Percentiles rank a stretch among this genome's conserved stretches.
Conservation (phyloP, 2,888 invertebrate species). For the Linnaemya vulpina region DNA sequence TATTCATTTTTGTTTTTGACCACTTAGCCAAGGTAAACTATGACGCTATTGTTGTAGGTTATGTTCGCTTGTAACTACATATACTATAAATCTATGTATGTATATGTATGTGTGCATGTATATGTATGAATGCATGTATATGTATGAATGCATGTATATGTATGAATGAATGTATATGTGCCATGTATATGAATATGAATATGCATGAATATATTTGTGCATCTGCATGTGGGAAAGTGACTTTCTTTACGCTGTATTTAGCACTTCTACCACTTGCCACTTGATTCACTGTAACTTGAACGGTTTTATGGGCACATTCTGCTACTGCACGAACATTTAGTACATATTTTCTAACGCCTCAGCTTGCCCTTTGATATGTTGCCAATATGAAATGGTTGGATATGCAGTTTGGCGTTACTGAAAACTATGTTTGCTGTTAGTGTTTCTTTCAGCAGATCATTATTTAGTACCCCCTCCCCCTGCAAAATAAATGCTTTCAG, state of each 20-base stretch:
- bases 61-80: slow-evolving; percentile 5
- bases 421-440: neutral
- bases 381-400: neutral
- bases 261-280: neutral
- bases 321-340: too few species aligned
- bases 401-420: neutral
- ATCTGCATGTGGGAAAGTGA: neutral
- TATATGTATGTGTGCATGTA: neutral
- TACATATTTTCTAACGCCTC: too few species aligned
- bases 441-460: neutral
- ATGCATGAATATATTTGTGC: neutral
- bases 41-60: slow-evolving; percentile 69
- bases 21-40: slow-evolving; percentile 71
- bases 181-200: neutral
- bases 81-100: too few species aligned
- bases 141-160: neutral
- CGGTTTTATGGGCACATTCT: too few species aligned
- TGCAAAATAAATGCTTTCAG: slow-evolving; percentile 21
- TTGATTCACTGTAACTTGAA: neutral
- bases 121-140: neutral
- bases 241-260: neutral
- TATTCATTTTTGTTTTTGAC: slow-evolving; percentile 36
- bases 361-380: neutral
- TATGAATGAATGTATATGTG: too few species aligned
- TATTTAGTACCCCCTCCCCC: slow-evolving; percentile 44